These are phyloP conservation scores for Boloria selene DNA, from an alignment of 2,888 invertebrate species.

Conservation along the genomic window DNA sequence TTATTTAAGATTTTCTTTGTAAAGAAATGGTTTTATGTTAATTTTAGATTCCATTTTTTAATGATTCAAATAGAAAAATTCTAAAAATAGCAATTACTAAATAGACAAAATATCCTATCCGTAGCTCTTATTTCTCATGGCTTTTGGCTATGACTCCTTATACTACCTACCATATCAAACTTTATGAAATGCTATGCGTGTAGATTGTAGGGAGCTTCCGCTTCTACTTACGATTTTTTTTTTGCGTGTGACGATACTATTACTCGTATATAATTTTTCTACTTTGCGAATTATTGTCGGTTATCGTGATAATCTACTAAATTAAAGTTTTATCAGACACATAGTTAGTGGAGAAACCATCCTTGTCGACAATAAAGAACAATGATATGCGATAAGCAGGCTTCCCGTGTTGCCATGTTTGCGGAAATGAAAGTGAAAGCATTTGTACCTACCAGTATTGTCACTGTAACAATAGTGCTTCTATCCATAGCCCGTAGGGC, in stretches of 20 bases:
- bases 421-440: slow-evolving; percentile 76
- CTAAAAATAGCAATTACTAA: too few relatives aligned
- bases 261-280: too few relatives aligned
- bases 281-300: too few relatives aligned
- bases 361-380: slow-evolving; percentile 63
- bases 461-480: slow-evolving; percentile 31
- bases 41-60: not conserved
- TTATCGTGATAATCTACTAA: not conserved
- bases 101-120: too few relatives aligned
- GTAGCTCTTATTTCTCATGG: too few relatives aligned
- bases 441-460: slow-evolving; percentile 38
- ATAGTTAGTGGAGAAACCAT: slow-evolving; percentile 50
- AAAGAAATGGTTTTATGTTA: not conserved
- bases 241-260: too few relatives aligned
- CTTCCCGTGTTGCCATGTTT: slow-evolving; percentile 54
- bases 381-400: slow-evolving; percentile 65
- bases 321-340: not conserved
- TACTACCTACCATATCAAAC: too few relatives aligned
- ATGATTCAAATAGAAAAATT: not conserved
- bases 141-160: too few relatives aligned
- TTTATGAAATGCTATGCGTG: too few relatives aligned
- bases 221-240: too few relatives aligned
- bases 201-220: too few relatives aligned
- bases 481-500: slow-evolving; percentile 18
- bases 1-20: not conserved